These are phyloP conservation scores for Prorops nasuta DNA, from an alignment of 1,140 invertebrate genomes.

Conservation along the genomic window DNA sequence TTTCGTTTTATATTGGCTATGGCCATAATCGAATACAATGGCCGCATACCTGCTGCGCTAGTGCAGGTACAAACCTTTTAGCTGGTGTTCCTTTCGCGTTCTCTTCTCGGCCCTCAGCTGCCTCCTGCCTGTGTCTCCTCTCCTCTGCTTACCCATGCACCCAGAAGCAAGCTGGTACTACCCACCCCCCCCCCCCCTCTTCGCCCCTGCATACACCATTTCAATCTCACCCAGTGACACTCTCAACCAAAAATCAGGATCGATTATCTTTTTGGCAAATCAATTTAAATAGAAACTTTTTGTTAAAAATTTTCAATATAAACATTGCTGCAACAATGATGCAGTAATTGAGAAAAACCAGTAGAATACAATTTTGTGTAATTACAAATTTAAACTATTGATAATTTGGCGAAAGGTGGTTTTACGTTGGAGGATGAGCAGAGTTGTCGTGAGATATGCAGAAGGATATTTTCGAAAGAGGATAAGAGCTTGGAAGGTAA, in stretches of 20 bases:
- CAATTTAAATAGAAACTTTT: too few species aligned
- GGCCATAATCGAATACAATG: constrained; percentile 26
- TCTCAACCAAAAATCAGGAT: not conserved
- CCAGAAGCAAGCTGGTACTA: not conserved
- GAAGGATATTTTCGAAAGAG: too few species aligned
- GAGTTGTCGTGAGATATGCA: too few species aligned
- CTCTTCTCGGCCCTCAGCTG: not conserved
- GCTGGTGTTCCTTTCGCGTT: not conserved
- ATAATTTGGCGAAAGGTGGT: too few species aligned
- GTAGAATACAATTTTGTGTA: not conserved
- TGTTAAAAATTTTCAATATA: too few species aligned
- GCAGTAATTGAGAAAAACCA: not conserved
- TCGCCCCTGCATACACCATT: not conserved
- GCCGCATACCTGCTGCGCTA: constrained; percentile 19
- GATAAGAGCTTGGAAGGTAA: too few species aligned
- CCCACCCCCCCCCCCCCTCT: constrained; percentile 1
- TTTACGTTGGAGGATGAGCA: too few species aligned
- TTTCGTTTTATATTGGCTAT: constrained; percentile 10
- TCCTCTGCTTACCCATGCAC: too few species aligned
- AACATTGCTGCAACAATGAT: constrained; percentile 3
- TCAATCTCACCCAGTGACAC: not conserved
- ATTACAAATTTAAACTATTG: too few species aligned
- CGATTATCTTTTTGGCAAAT: too few species aligned
- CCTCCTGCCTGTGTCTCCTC: not conserved
- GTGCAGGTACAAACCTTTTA: constrained; percentile 9